These are phyloP conservation scores for Periophthalmus magnuspinnatus DNA, from an alignment of 2,797 vertebrate species.

Conservation along the genomic window DNA sequence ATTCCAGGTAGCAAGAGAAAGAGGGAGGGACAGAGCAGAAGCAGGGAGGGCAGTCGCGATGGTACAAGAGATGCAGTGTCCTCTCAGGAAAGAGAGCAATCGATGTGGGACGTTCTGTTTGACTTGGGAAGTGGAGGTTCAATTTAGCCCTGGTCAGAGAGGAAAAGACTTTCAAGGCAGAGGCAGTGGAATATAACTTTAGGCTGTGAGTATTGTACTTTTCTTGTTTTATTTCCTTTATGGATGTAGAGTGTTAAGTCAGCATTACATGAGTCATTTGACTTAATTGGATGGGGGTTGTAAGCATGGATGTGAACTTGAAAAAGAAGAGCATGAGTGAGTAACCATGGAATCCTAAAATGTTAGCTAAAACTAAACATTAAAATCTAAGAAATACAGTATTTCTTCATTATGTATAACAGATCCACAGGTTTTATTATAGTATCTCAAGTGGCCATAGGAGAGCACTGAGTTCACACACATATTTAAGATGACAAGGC, in stretches of 20 bases:
- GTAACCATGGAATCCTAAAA: constrained; percentile 17
- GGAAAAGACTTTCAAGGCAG: constrained; percentile 31
- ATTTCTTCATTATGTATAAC: constrained; percentile 18
- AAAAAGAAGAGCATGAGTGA: constrained; percentile 24
- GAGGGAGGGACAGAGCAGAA: constrained; percentile 41
- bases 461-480: not conserved
- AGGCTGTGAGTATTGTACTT: constrained; percentile 64
- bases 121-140: constrained; percentile 78
- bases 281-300: constrained; percentile 54
- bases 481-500: not conserved
- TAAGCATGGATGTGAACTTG: constrained; percentile 46
- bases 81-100: constrained; percentile 76
- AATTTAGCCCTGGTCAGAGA: constrained; percentile 76
- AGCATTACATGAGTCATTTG: constrained; percentile 58
- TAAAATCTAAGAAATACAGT: constrained; percentile 10
- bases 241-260: constrained; percentile 40
- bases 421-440: not conserved
- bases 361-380: constrained; percentile 14
- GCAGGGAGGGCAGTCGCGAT: constrained; percentile 62
- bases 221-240: constrained; percentile 12
- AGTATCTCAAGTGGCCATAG: not conserved
- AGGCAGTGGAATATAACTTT: constrained; percentile 29
- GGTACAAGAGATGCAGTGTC: constrained; percentile 84
- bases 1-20: constrained; percentile 75
- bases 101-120: constrained; percentile 74